Evolutionary conservation across 2,797 vertebrate species (phyloP).

Genomic region (Morus bassanus): DNA sequence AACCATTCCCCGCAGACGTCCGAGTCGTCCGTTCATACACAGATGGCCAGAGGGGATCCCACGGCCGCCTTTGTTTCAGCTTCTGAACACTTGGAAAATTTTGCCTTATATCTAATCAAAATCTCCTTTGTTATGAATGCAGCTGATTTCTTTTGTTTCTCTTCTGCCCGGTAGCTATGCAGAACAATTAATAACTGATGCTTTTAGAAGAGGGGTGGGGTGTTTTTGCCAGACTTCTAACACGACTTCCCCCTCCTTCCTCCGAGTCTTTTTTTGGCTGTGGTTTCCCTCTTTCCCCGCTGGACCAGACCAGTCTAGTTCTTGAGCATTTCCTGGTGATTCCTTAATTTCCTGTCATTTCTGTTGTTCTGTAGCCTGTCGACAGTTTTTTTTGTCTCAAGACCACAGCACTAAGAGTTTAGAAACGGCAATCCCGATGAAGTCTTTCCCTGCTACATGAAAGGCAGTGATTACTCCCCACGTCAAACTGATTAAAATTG

Average conservation of each 20-base stretch:
- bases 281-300: not conserved
- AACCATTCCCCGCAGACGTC: not conserved
- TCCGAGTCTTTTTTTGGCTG: not conserved
- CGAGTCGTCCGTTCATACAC: accelerated
- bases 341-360: slow-evolving; percentile 12
- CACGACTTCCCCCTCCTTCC: not conserved
- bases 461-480: not conserved
- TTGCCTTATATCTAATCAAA: not conserved
- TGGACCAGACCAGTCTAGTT: not conserved
- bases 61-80: not conserved
- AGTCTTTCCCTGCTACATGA: not conserved
- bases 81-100: not conserved
- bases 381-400: not conserved
- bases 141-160: not conserved
- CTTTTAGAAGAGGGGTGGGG: not conserved
- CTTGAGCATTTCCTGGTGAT: slow-evolving; percentile 29
- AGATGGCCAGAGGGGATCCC: not conserved
- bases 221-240: not conserved
- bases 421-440: accelerated
- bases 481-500: not conserved
- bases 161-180: not conserved
- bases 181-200: not conserved
- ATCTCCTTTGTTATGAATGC: not conserved
- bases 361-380: not conserved
- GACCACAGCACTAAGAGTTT: not conserved